Evolutionary conservation across 1,140 invertebrate genomes (phyloP), one percentile per base, ranked within the genome.

Genomic region (Lasaia peninsularis): DNA sequence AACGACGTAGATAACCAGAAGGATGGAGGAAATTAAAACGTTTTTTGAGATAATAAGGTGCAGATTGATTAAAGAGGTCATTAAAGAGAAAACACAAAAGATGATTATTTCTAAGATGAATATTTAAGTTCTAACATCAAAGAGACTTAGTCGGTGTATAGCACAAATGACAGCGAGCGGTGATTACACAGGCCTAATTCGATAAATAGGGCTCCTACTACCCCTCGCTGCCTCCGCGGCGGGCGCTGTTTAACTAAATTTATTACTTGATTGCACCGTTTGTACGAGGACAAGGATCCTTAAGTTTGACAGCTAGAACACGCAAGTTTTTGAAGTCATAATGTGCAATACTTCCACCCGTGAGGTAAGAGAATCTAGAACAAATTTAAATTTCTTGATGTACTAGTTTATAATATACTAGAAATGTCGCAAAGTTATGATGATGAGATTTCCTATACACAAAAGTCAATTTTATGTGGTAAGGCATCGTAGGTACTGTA

Each of bases 101-200:
- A n/a, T n/a, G n/a, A n/a, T n/a, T n/a, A n/a, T n/a, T n/a, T n/a
- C n/a, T n/a, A n/a, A n/a, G n/a, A n/a, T n/a, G n/a, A n/a, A n/a
- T n/a, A n/a, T n/a, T n/a, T n/a, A n/a, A n/a, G n/a, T n/a, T n/a
- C n/a, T n/a, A 77, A 72, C 56, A 71, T 71, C 69, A 76, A 73
- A 55, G 40, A 6, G 7, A 21, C 1, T 35, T 8, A 4, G 8
- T 53, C 40, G 50, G 14, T 14, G 48, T 58, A 40, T 11, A 21
- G 51, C 52, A 55, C 54, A 67, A 75, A 73, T 75, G 74, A 69
- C 73, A 73, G 65, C 60, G 62, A 71, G 74, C 73, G 71, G 73
- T 83, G 82, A 86, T 86, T 82, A 78, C 75, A 80, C 71, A 71
- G 74, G 65, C 66, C 66, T 86, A 86, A 83, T 83, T 83, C 77